A percentile compares a stretch with the other conserved stretches of the same genome.
These are phyloP conservation scores for Caenorhabditis virilis DNA, from an alignment of 2,888 invertebrate species.

Conservation along the genomic window DNA sequence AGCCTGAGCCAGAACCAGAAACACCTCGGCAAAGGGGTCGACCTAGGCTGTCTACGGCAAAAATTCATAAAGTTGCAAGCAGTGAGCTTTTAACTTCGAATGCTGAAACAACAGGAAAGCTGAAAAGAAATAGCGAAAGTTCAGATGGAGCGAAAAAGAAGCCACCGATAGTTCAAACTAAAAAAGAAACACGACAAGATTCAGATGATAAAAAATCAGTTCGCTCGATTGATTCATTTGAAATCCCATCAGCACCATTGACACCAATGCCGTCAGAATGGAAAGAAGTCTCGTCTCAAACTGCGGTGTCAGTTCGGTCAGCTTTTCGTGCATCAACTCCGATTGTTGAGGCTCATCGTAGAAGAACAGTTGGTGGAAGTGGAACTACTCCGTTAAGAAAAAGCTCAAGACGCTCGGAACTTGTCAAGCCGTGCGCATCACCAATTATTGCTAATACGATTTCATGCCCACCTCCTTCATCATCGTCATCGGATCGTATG, in stretches of 20 bases:
- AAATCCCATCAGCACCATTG: constrained; percentile 2
- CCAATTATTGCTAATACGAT: neutral
- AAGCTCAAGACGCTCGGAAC: constrained; percentile 8
- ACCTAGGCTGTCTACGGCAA: neutral
- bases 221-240: neutral
- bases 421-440: neutral
- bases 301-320: constrained; percentile 1
- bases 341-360: too few relatives aligned
- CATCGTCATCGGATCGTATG: neutral
- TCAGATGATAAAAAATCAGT: constrained; percentile 1
- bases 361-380: neutral
- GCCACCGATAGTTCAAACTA: neutral
- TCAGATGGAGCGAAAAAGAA: neutral
- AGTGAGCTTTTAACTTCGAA: neutral
- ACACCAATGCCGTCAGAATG: constrained; percentile 5
- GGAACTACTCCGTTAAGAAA: constrained; percentile 9
- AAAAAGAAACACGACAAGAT: neutral
- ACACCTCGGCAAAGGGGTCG: neutral
- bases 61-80: neutral
- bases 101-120: too few relatives aligned
- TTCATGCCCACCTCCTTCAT: neutral
- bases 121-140: neutral
- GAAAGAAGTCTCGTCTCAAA: constrained; percentile 4
- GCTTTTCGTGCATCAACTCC: neutral
- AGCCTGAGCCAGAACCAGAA: neutral